phyloP scores from a whole-genome alignment of 1,140 invertebrate genomes.

The Cyclargus thomasi region DNA sequence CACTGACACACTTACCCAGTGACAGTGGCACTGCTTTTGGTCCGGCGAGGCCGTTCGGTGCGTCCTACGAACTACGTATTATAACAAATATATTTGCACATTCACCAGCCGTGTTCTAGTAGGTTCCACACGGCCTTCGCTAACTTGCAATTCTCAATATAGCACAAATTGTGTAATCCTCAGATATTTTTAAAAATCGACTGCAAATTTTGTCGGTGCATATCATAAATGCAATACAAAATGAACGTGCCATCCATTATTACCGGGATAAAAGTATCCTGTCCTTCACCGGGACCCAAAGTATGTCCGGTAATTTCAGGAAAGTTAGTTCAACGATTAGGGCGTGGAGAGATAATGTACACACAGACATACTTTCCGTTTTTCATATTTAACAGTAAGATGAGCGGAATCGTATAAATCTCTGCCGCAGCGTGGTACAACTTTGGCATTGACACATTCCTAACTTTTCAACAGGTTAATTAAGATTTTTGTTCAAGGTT shows the following conservation, averaged over 20 bases:
- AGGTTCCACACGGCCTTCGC: not conserved
- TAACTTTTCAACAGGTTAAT: slow-evolving; percentile 12
- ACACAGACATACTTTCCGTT: too few relatives aligned
- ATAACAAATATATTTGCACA: slow-evolving; percentile 20
- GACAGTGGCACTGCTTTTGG: slow-evolving; percentile 72
- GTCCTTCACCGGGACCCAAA: too few relatives aligned
- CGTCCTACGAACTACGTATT: slow-evolving; percentile 58
- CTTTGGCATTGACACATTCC: slow-evolving; percentile 14
- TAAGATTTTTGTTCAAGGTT: slow-evolving; percentile 7
- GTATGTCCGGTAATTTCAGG: too few relatives aligned
- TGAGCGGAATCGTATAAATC: not conserved
- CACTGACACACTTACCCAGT: slow-evolving; percentile 72
- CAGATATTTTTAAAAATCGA: too few relatives aligned
- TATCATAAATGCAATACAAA: too few relatives aligned
- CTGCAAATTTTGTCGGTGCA: too few relatives aligned
- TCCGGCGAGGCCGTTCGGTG: slow-evolving; percentile 60
- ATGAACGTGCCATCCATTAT: too few relatives aligned
- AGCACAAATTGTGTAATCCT: not conserved
- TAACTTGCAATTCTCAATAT: not conserved
- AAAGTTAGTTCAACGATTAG: too few relatives aligned
- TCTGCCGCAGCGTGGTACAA: not conserved
- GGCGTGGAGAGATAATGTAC: too few relatives aligned
- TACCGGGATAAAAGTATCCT: too few relatives aligned
- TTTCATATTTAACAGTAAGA: not conserved
- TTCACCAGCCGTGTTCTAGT: slow-evolving; percentile 7